Evolutionary conservation across 2,888 invertebrate genomes (phyloP).

Genomic region (Epinotia nisella): DNA sequence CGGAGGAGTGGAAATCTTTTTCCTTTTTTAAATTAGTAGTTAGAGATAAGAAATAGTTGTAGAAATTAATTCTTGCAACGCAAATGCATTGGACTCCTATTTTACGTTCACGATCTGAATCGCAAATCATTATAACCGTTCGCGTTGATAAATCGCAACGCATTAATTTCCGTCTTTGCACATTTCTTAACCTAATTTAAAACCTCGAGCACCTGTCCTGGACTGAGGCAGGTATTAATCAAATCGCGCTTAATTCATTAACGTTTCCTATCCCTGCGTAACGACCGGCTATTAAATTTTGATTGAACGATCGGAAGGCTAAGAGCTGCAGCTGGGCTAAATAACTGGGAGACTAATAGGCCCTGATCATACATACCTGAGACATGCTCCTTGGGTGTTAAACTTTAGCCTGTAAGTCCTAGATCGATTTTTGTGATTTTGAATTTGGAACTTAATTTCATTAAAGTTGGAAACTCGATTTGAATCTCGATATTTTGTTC

Average conservation of each 20-base stretch:
- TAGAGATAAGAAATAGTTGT: too few species aligned
- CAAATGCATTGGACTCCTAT: neutral
- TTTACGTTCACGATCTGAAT: slow-evolving; percentile 10
- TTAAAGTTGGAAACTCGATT: too few species aligned
- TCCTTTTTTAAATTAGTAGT: too few species aligned
- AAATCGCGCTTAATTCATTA: slow-evolving; percentile 58
- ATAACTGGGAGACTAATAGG: slow-evolving; percentile 20
- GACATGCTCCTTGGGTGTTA: neutral
- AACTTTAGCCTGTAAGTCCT: neutral
- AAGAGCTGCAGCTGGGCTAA: slow-evolving; percentile 35
- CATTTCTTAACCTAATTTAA: slow-evolving; percentile 32
- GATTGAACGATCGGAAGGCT: slow-evolving; percentile 57
- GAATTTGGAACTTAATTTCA: too few species aligned
- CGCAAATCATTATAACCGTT: slow-evolving; percentile 28
- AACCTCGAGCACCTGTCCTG: slow-evolving; percentile 31
- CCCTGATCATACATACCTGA: slow-evolving; percentile 13
- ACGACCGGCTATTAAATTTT: slow-evolving; percentile 59
- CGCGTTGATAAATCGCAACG: slow-evolving; percentile 31
- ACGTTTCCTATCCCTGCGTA: slow-evolving; percentile 55
- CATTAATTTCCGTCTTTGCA: slow-evolving; percentile 37
- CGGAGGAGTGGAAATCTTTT: too few species aligned
- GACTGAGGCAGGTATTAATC: slow-evolving; percentile 46
- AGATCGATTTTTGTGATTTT: too few species aligned
- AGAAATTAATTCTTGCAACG: too few species aligned
- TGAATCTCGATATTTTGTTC: too few species aligned